phyloP scores from a whole-genome alignment of 2,888 invertebrate genomes.

The Coecobrya sp. region DNA sequence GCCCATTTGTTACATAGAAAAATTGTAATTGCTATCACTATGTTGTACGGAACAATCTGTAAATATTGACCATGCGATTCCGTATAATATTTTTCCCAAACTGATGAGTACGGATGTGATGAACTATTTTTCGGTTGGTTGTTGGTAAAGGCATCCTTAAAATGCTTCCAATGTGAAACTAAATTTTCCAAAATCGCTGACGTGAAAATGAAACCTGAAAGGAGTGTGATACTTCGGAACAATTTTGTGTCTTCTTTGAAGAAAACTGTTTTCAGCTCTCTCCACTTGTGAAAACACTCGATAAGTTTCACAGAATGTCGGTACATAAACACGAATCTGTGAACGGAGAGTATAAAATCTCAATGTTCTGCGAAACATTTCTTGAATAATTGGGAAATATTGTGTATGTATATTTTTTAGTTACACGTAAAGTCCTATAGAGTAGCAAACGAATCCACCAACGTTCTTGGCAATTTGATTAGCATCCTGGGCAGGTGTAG shows the following conservation, averaged over 20 bases:
- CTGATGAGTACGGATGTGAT: slow-evolving; percentile 21
- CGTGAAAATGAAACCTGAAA: slow-evolving; percentile 79
- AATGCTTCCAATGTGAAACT: slow-evolving; percentile 75
- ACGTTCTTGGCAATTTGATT: slow-evolving; percentile 78
- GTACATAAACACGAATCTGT: slow-evolving; percentile 81
- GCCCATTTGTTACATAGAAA: slow-evolving; percentile 84
- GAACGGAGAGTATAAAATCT: no score
- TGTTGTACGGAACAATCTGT: slow-evolving; percentile 80
- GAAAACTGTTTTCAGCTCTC: slow-evolving; percentile 68
- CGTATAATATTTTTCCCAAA: slow-evolving; percentile 81
- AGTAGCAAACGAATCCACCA: slow-evolving; percentile 78
- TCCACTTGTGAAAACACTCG: slow-evolving; percentile 80
- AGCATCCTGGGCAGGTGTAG: slow-evolving; percentile 78
- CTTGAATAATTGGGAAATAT: no score
- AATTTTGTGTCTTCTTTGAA: slow-evolving; percentile 79
- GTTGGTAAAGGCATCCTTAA: slow-evolving; percentile 39
- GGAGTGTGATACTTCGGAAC: slow-evolving; percentile 77
- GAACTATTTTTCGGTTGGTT: neutral
- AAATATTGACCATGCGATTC: slow-evolving; percentile 79
- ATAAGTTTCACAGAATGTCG: slow-evolving; percentile 68
- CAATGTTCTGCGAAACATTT: no score
- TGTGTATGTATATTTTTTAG: no score
- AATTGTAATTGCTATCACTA: slow-evolving; percentile 66
- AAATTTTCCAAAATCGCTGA: slow-evolving; percentile 85
- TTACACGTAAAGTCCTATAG: slow-evolving; percentile 84